Evolutionary conservation across 2,888 invertebrate species (phyloP), one percentile per base, ranked within the genome.

Genomic region (Cheilosia urbana): DNA sequence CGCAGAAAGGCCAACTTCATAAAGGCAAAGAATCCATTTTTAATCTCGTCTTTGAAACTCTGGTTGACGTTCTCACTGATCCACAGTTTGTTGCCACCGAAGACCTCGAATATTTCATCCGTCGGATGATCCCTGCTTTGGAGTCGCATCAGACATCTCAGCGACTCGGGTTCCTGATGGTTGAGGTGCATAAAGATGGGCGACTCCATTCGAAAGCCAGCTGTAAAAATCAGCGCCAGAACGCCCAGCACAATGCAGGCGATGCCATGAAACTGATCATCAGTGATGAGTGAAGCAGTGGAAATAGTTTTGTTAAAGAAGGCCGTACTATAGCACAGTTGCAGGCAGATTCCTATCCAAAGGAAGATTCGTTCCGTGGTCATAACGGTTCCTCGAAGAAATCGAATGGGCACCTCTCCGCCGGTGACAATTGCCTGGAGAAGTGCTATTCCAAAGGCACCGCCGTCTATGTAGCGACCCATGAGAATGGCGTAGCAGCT

Each of bases 201-300:
- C 3, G 91, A 90, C 40, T 91, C 91, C 63, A 89, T 63, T 0
- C 88, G 89, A 73, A 89, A 88, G 4, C 88, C 84, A 11, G 90
- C 63, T 4, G 90, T 89, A 65, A 89, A 69, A 2, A 89, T 49
- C 17, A 91, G 88, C 2, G 90, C 88, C 0, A 82, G 69, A n/a
- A 91, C 2, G 1, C 91, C 91, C 63, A 91, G 71, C 0, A 87
- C 80, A 17, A 89, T 89, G 63, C 91, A 62, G 17, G 88, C 57
- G 5, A 89, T 87, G 45, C 91, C 92, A 57, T 92, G 91, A 37
- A 91, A 68, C 87, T 92, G 92, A 87, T 91, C 90, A n/a, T 89
- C 89, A 34, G 90, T 89, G 2, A 88, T 79, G n/a, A 87, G 69
- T 5, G 87, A 47, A 80, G 55, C 40, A 0, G 27, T 21, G 0